Evolutionary conservation across 2,113 vertebrate species (phyloP).

Genomic region (Polypterus bichir): DNA sequence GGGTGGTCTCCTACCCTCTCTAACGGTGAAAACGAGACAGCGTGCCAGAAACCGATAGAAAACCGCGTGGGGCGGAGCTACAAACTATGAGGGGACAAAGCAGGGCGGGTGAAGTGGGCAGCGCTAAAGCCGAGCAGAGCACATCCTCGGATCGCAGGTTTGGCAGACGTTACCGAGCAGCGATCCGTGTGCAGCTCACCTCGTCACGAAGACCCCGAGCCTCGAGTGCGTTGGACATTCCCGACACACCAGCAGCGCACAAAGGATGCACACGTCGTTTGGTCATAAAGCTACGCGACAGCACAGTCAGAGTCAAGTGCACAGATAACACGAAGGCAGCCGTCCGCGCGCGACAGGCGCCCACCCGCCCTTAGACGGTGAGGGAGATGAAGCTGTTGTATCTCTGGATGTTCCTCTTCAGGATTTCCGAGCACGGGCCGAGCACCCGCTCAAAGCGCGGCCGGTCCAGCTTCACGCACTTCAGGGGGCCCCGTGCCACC

Average conservation of each 20-base stretch:
- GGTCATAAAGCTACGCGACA: slow-evolving; percentile 55
- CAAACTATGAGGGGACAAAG: no score
- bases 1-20: no score
- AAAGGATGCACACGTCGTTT: slow-evolving; percentile 29
- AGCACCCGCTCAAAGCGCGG: slow-evolving; percentile 90
- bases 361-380: slow-evolving; percentile 62
- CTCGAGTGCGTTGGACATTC: slow-evolving; percentile 27
- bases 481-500: slow-evolving; percentile 81
- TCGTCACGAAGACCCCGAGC: no score
- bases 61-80: no score
- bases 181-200: no score
- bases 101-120: no score
- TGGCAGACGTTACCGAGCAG: no score
- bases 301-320: slow-evolving; percentile 56
- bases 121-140: no score
- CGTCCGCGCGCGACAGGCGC: slow-evolving; percentile 21
- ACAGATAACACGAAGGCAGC: slow-evolving; percentile 45
- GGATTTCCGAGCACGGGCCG: slow-evolving; percentile 90
- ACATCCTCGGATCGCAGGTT: no score
- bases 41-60: no score
- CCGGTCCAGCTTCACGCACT: slow-evolving; percentile 89
- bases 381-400: slow-evolving; percentile 98
- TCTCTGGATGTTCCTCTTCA: slow-evolving; percentile 93
- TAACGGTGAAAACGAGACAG: no score
- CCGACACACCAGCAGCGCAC: slow-evolving; percentile 32